These are phyloP conservation scores for Drosophila punjabiensis DNA, from an alignment of 1,140 invertebrate species.

Conservation along the genomic window DNA sequence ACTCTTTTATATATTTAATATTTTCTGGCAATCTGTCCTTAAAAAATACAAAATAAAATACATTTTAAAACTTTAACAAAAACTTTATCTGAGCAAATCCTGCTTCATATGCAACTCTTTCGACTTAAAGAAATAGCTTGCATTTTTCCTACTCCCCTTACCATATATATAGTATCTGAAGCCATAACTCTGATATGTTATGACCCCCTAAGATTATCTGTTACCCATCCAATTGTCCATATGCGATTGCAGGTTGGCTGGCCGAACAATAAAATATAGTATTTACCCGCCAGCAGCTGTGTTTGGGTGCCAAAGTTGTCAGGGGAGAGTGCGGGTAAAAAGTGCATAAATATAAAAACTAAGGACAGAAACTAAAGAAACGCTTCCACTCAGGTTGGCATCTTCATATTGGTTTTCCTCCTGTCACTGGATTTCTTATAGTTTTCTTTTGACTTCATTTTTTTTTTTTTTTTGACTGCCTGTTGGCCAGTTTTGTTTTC, in stretches of 20 bases:
- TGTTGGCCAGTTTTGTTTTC: constrained; percentile 39
- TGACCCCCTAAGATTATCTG: constrained; percentile 34
- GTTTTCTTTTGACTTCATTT: too few relatives aligned
- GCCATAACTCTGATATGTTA: constrained; percentile 45
- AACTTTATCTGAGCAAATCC: neutral
- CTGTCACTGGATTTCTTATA: constrained; percentile 24
- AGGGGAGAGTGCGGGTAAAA: neutral
- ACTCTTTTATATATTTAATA: too few relatives aligned
- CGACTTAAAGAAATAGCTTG: neutral
- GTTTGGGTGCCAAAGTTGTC: constrained; percentile 52
- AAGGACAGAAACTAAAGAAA: constrained; percentile 39
- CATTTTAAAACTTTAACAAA: neutral
- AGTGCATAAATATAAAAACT: constrained; percentile 57
- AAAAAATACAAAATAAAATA: neutral
- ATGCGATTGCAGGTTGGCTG: constrained; percentile 12
- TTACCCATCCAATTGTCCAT: constrained; percentile 38
- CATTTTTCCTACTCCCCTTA: neutral
- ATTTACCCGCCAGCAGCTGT: constrained; percentile 47
- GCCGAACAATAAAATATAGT: constrained; percentile 41
- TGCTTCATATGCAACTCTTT: too few relatives aligned
- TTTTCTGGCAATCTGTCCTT: neutral
- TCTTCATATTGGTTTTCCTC: constrained; percentile 52
- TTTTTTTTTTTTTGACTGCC: neutral
- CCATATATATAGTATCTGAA: neutral
- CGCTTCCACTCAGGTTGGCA: constrained; percentile 46